Conservation (phyloP, 2,797 vertebrate species). For the Anguilla anguilla region DNA sequence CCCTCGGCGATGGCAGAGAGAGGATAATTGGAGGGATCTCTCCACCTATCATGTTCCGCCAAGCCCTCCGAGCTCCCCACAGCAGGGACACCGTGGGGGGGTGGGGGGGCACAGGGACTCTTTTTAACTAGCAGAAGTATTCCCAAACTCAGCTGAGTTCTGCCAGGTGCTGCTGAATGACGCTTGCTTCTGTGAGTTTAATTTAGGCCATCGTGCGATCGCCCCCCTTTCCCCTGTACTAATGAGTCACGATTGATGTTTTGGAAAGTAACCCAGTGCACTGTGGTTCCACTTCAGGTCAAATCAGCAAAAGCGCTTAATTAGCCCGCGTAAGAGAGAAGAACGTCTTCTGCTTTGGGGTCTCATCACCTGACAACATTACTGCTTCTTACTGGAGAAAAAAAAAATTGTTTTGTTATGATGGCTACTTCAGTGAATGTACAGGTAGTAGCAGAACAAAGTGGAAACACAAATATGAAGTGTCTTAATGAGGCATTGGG, state of each 20-base stretch:
- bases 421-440: not conserved
- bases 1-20: not conserved
- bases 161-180: not conserved
- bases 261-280: not conserved
- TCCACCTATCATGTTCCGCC: not conserved
- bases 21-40: not conserved
- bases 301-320: not conserved
- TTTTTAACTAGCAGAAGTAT: not conserved
- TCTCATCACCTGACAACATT: not conserved
- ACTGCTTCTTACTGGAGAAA: not conserved
- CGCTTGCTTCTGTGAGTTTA: not conserved
- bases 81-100: conserved; percentile 81
- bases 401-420: not conserved
- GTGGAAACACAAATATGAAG: not conserved
- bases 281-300: not conserved
- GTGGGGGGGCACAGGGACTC: conserved; percentile 42
- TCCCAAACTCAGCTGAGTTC: not conserved
- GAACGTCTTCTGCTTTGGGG: not conserved
- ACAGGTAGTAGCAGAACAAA: not conserved
- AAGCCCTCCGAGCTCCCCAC: conserved; percentile 46
- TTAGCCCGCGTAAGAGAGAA: not conserved
- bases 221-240: not conserved
- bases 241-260: not conserved
- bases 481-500: not conserved
- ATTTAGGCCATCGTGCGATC: not conserved